Conservation (phyloP, 2,888 invertebrate genomes). For the Oscheius sp. region DNA sequence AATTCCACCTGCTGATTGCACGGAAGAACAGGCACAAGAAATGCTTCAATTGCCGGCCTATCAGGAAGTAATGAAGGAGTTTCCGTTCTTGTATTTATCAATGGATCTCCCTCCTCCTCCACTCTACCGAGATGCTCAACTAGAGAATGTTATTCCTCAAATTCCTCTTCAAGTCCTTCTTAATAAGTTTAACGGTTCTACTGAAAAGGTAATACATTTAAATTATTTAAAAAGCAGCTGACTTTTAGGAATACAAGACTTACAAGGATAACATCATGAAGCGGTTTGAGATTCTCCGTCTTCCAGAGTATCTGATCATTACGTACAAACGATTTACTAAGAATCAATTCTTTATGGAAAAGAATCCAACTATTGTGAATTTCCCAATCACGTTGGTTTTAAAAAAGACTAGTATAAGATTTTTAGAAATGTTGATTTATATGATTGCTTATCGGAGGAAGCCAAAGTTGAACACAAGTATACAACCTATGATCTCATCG, state of each 20-base stretch:
- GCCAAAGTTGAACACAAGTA: slow-evolving; percentile 76
- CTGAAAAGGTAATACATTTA: slow-evolving; percentile 78
- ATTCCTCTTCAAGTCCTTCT: slow-evolving; percentile 91
- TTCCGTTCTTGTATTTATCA: slow-evolving; percentile 93
- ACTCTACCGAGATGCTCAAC: slow-evolving; percentile 93
- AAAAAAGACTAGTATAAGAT: neutral
- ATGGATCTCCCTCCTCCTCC: slow-evolving; percentile 97
- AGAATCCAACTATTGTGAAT: slow-evolving; percentile 99
- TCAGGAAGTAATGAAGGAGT: slow-evolving; percentile 82
- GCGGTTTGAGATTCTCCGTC: slow-evolving; percentile 89
- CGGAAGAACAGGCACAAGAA: slow-evolving; percentile 55
- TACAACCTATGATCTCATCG: slow-evolving; percentile 94
- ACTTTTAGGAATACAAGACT: slow-evolving; percentile 86
- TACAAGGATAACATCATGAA: slow-evolving; percentile 98
- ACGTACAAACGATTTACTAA: slow-evolving; percentile 98
- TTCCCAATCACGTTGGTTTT: slow-evolving; percentile 94
- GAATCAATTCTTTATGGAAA: slow-evolving; percentile 97
- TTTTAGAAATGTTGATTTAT: slow-evolving; percentile 92
- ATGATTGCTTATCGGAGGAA: slow-evolving; percentile 90
- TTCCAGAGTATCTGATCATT: slow-evolving; percentile 79
- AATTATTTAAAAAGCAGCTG: neutral
- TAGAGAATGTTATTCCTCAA: slow-evolving; percentile 94
- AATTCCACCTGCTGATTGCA: slow-evolving; percentile 86
- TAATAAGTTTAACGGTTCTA: slow-evolving; percentile 92
- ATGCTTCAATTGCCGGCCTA: slow-evolving; percentile 62